Conservation (phyloP, 2,113 vertebrate species). For the Festucalex cinctus region DNA sequence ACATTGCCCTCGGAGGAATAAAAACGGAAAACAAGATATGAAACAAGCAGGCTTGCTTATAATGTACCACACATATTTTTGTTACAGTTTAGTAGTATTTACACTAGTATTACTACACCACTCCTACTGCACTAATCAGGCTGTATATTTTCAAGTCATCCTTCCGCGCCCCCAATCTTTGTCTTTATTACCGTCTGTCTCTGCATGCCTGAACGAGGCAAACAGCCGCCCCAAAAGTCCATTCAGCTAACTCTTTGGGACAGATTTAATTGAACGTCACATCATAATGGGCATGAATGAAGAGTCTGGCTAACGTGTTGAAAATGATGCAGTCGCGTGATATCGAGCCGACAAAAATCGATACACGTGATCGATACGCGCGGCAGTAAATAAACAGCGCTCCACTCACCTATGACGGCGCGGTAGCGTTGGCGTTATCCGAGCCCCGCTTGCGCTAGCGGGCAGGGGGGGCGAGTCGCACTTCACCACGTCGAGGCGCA, state of each 20-base stretch:
- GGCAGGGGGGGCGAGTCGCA: slow-evolving; percentile 7
- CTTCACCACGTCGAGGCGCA: slow-evolving; percentile 59
- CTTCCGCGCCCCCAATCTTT: not conserved
- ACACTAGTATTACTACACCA: not conserved
- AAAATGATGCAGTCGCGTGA: not conserved
- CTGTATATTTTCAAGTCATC: not conserved
- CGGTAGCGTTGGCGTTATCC: slow-evolving; percentile 59
- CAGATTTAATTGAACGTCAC: not conserved
- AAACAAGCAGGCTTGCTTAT: too few relatives aligned
- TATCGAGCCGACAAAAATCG: not conserved
- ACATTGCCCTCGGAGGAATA: not conserved
- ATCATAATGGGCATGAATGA: not conserved
- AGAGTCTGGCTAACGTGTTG: not conserved
- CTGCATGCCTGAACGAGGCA: not conserved
- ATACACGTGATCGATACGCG: not conserved
- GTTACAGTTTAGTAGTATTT: not conserved
- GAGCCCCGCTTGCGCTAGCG: slow-evolving; percentile 30
- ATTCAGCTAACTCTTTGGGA: not conserved
- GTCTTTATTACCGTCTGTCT: not conserved
- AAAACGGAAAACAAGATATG: not conserved
- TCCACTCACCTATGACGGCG: slow-evolving; percentile 61
- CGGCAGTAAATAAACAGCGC: slow-evolving; percentile 1
- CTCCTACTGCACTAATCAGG: not conserved
- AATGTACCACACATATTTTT: not conserved
- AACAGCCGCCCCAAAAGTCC: not conserved